Conservation (phyloP, 2,888 invertebrate species). For the Abscondita cerata region DNA sequence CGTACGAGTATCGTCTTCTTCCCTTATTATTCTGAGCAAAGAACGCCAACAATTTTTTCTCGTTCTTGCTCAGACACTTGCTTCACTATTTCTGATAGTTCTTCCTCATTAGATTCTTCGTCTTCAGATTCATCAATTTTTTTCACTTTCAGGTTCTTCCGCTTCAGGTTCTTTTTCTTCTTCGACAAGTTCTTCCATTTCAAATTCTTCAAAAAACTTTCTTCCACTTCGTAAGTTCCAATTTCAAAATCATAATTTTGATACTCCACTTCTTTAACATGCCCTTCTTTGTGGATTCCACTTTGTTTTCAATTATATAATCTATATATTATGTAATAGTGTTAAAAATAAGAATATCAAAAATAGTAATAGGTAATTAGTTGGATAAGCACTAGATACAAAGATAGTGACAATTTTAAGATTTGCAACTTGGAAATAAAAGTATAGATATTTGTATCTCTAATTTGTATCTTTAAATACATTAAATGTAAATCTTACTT, state of each 20-base stretch:
- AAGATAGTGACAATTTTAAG: no score
- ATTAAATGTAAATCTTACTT: no score
- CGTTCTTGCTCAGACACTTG: no score
- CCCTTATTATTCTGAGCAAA: constrained; percentile 50
- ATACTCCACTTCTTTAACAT: no score
- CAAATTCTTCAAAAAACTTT: no score
- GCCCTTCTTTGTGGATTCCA: no score
- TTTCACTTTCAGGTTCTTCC: constrained; percentile 9
- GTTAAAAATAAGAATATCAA: no score
- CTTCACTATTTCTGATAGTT: no score
- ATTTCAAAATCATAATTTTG: constrained; percentile 13
- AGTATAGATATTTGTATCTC: not conserved
- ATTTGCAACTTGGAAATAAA: constrained; percentile 12
- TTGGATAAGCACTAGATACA: no score
- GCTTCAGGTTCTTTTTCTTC: not conserved
- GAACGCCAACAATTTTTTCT: constrained; percentile 50
- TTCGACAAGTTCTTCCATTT: no score
- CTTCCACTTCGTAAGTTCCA: not conserved
- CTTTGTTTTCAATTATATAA: not conserved
- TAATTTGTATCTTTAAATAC: not conserved
- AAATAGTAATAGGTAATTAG: no score
- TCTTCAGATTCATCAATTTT: constrained; percentile 12
- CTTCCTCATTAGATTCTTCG: no score
- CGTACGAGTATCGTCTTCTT: constrained; percentile 50
- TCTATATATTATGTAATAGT: constrained; percentile 12